phyloP scores from a whole-genome alignment of 2,797 vertebrate genomes.

The Danio kyathit region DNA sequence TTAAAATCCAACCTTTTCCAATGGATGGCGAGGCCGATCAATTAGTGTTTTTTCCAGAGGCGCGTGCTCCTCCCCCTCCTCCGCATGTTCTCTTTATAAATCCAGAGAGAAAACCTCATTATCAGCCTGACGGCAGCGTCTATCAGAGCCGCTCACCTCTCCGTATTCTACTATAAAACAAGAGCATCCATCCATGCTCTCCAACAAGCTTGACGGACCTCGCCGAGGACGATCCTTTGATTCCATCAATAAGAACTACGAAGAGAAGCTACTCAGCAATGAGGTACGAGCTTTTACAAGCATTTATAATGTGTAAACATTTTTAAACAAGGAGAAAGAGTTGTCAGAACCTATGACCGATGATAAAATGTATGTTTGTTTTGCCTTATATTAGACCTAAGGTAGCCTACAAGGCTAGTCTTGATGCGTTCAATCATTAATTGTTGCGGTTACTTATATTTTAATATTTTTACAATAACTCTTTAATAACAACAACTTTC shows the following conservation, averaged over 20 bases:
- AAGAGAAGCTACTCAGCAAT: constrained; percentile 70
- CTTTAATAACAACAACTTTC: neutral
- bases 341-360: too few species aligned
- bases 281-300: constrained; percentile 54
- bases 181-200: constrained; percentile 64
- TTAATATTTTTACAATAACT: neutral
- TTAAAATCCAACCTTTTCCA: neutral
- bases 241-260: constrained; percentile 68
- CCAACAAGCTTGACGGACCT: constrained; percentile 64
- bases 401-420: too few species aligned
- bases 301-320: neutral
- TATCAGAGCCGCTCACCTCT: constrained; percentile 1
- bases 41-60: constrained; percentile 4
- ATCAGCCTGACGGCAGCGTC: constrained; percentile 15
- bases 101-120: constrained; percentile 30
- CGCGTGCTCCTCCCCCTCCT: constrained; percentile 16
- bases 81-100: constrained; percentile 42
- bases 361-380: too few species aligned
- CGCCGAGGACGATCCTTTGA: constrained; percentile 74
- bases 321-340: neutral
- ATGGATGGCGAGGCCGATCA: neutral
- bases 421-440: neutral
- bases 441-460: neutral
- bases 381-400: too few species aligned
- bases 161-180: constrained; percentile 23